Base-by-base conservation (phyloP, 1,140 invertebrate genomes). In the Cheumatopsyche charites region DNA sequence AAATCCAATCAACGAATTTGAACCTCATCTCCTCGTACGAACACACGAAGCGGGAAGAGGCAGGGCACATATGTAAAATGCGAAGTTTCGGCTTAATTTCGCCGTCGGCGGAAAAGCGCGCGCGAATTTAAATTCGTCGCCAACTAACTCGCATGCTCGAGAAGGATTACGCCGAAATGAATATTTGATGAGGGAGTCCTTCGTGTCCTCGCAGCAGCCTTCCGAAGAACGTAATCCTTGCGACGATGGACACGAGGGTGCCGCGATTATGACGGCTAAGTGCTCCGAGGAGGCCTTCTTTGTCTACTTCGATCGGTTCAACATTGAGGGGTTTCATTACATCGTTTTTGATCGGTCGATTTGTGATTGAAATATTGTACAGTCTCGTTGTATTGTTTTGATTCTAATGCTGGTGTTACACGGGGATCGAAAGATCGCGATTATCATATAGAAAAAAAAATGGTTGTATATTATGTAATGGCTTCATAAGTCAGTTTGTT, bases 101-200 rank as follows among this genome's bases (percentile, higher is more conserved):
- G 9, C 62, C 47, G 62, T 65, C 42, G 29, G 4, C 15, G 19
- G 47, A 71, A 62, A 65, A 17, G 23, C 23, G 73, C 55, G 23
- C 23, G 73, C 49, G 42, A 71, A 74, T 74, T 74, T 70, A 63
- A 70, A 73, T 73, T 70, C 55, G 55, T 23, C 55, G 55, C 19
- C 5, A 13, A 58, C 55, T 21, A 17, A 58, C 55, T 12, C 55
- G 55, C 21, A 25, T 17, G 25, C 47, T 25, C 17, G 36, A 36
- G 66, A 68, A 43, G 66, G 66, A 68, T 68, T 68, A 68, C 36
- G 55, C 19, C 23, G 17, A 68, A 68, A 68, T 68, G 66, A 68
- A 68, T 68, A 68, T 68, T 68, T 68, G 26, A 68, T 68, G 47
- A 68, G 66, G 25, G 26, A 11, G 45, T 7, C 43, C 12, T 15